Percentiles rank a stretch among this genome's conserved stretches.
phyloP scores from a whole-genome alignment of 2,797 vertebrate genomes.

The Cryptoblepharus egeriae region DNA sequence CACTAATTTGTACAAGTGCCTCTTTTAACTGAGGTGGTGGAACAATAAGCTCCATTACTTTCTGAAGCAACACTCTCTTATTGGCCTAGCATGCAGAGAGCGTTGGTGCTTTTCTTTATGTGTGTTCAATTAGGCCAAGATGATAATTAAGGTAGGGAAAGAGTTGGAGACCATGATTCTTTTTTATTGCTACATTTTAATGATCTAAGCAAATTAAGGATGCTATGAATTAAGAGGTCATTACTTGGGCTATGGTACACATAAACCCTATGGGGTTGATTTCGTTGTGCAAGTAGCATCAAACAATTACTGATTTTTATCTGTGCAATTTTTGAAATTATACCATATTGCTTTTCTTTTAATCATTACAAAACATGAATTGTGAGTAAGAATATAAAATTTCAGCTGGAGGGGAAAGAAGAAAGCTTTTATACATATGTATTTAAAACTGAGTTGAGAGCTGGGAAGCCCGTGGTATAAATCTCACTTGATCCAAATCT shows the following conservation, averaged over 20 bases:
- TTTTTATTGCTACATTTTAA: background rate
- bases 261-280: background rate
- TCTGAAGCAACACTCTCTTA: background rate
- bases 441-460: background rate
- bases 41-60: background rate
- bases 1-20: background rate
- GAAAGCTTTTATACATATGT: background rate
- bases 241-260: background rate
- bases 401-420: background rate
- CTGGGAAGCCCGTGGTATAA: background rate
- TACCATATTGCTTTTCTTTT: slow-evolving; percentile 5
- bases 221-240: background rate
- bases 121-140: background rate
- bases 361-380: background rate
- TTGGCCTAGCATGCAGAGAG: too few relatives aligned
- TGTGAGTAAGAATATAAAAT: background rate
- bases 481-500: background rate
- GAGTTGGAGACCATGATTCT: background rate
- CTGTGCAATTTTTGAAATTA: slow-evolving; percentile 6
- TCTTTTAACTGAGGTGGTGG: background rate
- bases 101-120: background rate
- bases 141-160: background rate
- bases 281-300: background rate
- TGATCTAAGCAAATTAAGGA: background rate
- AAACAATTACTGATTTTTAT: slow-evolving; percentile 14